Evolutionary conservation across 2,797 vertebrate species (phyloP).

Genomic region (Etheostoma nigrum): DNA sequence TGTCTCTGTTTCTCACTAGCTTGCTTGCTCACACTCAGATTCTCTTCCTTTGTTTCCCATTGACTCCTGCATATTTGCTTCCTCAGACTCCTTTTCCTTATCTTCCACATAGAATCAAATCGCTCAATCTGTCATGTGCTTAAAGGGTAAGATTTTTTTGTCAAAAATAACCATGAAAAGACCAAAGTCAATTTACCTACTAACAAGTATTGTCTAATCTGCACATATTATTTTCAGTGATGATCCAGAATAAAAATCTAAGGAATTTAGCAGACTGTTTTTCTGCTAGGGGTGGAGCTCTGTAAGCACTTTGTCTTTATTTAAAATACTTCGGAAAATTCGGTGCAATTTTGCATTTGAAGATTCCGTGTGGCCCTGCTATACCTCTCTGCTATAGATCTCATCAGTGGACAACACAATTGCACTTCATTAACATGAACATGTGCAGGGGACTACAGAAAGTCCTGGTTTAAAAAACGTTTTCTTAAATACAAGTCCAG

Average conservation of each 20-base stretch:
- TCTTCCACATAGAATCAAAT: slow-evolving; percentile 17
- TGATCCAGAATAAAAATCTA: too few species aligned
- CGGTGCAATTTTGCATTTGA: too few species aligned
- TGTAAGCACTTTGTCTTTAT: too few species aligned
- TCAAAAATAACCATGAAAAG: neutral
- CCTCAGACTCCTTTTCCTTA: slow-evolving; percentile 11
- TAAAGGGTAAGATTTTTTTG: neutral
- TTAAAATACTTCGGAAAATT: too few species aligned
- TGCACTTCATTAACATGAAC: neutral
- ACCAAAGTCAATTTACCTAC: neutral
- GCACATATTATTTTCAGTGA: too few species aligned
- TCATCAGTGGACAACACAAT: neutral
- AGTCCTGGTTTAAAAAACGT: neutral
- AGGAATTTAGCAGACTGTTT: too few species aligned
- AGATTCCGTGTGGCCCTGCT: too few species aligned
- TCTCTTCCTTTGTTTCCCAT: slow-evolving; percentile 53
- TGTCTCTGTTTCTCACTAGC: slow-evolving; percentile 49
- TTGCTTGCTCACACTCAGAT: slow-evolving; percentile 53
- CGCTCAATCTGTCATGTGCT: slow-evolving; percentile 5
- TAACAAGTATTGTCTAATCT: neutral
- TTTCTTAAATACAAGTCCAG: neutral
- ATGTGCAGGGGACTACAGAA: neutral
- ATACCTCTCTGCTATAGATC: neutral
- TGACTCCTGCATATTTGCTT: slow-evolving; percentile 26
- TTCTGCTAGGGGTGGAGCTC: too few species aligned